Percentiles rank a stretch among this genome's conserved stretches.
Conservation (phyloP, 2,797 vertebrate species). For the Protosalanx chinensis region DNA sequence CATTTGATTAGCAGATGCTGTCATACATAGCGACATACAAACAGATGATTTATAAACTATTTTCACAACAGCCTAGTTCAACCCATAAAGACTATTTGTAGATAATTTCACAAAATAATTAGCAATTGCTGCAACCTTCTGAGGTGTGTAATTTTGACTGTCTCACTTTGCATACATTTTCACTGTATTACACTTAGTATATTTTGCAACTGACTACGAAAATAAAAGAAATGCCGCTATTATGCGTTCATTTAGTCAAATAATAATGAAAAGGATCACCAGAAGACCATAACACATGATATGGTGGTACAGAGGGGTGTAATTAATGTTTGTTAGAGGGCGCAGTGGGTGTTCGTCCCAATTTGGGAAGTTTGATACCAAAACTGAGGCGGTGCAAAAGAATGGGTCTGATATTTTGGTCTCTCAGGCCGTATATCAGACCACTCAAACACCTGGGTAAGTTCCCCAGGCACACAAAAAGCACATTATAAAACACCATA, state of each 20-base stretch:
- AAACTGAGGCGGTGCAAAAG: constrained; percentile 23
- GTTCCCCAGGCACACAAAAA: constrained; percentile 21
- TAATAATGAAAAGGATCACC: not conserved
- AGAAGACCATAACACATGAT: too few species aligned
- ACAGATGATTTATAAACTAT: too few species aligned
- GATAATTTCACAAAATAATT: not conserved
- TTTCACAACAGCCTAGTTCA: not conserved
- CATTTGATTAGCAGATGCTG: too few species aligned
- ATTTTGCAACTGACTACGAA: not conserved
- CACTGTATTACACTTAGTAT: not conserved
- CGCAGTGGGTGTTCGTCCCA: not conserved
- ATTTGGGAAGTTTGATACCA: not conserved
- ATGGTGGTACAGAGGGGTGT: not conserved
- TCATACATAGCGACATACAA: too few species aligned
- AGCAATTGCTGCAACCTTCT: not conserved
- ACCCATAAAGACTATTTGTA: not conserved
- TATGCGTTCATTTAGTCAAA: not conserved
- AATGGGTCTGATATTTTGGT: constrained; percentile 27
- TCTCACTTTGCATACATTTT: too few species aligned
- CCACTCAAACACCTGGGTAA: constrained; percentile 35
- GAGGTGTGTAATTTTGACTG: too few species aligned
- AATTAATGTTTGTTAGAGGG: not conserved
- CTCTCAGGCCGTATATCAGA: constrained; percentile 43
- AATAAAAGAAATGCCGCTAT: not conserved
- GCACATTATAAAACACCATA: constrained; percentile 1